Percentiles rank a stretch among this genome's conserved stretches.
Evolutionary conservation across 2,113 vertebrate species (phyloP).

Genomic region (Ramphastos sulfuratus): DNA sequence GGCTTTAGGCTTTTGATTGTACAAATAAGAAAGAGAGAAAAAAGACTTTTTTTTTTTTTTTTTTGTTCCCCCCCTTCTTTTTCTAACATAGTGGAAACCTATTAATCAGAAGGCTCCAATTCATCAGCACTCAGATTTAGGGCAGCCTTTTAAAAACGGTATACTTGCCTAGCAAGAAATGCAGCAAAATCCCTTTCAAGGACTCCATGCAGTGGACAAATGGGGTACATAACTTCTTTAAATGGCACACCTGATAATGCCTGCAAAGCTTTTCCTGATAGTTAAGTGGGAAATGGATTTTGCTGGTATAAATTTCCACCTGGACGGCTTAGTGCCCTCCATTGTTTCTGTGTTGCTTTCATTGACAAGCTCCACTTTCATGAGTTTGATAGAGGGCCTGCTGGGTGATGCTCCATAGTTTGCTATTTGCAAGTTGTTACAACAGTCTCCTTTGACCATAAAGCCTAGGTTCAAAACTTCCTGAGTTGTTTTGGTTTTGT

Average conservation of each 20-base stretch:
- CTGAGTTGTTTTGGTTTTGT: background rate
- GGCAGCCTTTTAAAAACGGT: conserved; percentile 22
- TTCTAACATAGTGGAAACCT: background rate
- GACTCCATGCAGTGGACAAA: conserved; percentile 1
- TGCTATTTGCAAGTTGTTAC: background rate
- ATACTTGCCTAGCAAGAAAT: conserved; percentile 30
- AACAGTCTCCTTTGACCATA: background rate
- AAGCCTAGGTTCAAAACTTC: background rate
- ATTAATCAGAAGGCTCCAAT: background rate
- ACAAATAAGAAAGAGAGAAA: conserved; percentile 6
- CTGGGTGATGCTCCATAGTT: background rate
- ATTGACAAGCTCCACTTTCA: background rate
- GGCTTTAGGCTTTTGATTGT: background rate
- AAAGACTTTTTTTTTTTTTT: background rate
- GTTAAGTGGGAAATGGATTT: background rate
- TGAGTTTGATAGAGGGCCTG: background rate
- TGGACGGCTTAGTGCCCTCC: background rate
- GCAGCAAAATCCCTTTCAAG: conserved; percentile 8
- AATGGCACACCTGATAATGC: background rate
- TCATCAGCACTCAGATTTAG: background rate
- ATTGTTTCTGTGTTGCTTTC: background rate
- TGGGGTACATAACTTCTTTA: background rate
- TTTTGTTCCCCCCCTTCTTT: background rate
- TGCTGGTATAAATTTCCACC: background rate
- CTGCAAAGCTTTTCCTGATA: background rate